Conservation (phyloP, 2,797 vertebrate species). For the Clarias platycephalus region DNA sequence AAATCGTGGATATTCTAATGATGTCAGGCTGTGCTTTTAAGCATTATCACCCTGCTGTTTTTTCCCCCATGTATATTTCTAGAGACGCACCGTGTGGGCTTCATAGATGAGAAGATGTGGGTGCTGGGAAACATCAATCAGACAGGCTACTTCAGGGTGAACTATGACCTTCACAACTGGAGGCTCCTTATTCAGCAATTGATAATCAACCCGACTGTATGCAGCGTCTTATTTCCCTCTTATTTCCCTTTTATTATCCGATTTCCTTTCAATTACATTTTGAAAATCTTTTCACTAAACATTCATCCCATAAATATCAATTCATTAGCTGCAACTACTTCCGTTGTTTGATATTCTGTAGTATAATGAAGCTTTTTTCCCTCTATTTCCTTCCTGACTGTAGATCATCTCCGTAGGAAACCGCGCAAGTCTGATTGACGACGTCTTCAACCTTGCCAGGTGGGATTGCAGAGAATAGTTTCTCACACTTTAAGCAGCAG, state of each 20-base stretch:
- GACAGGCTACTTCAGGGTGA: slow-evolving; percentile 96
- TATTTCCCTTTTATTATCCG: slow-evolving; percentile 20
- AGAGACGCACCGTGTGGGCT: slow-evolving; percentile 85
- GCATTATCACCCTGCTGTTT: slow-evolving; percentile 4
- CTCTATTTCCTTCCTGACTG: slow-evolving; percentile 12
- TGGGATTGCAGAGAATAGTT: slow-evolving; percentile 64
- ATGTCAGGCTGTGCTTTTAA: slow-evolving; percentile 24
- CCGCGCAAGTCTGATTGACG: slow-evolving; percentile 92
- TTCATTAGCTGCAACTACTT: neutral
- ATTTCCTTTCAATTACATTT: neutral
- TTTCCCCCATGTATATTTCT: slow-evolving; percentile 39
- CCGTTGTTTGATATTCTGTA: neutral
- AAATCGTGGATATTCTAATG: slow-evolving; percentile 14
- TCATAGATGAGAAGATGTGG: slow-evolving; percentile 84
- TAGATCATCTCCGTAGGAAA: slow-evolving; percentile 95
- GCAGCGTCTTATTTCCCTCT: slow-evolving; percentile 2
- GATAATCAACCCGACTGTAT: slow-evolving; percentile 85
- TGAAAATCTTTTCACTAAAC: neutral
- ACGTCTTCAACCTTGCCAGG: slow-evolving; percentile 97
- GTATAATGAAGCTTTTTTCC: neutral
- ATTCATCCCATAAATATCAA: neutral
- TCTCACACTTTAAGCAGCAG: neutral
- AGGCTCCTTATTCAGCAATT: slow-evolving; percentile 91
- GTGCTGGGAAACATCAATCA: slow-evolving; percentile 96
- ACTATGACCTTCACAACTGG: slow-evolving; percentile 97